phyloP scores from a whole-genome alignment of 1,140 invertebrate genomes.

The Pseudobourletiella spinata region DNA sequence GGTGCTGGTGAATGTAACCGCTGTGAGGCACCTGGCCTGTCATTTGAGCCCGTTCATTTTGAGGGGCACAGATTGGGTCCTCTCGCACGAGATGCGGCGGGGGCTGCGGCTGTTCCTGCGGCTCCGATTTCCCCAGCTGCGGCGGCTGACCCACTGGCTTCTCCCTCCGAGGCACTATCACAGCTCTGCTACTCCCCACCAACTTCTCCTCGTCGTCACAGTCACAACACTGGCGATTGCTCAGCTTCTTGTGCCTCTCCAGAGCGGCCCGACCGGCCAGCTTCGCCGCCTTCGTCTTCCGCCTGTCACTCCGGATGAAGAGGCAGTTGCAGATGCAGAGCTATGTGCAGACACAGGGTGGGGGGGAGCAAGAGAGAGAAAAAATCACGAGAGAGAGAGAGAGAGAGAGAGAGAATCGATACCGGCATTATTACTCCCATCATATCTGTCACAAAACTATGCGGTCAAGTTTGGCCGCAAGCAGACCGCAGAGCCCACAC shows the following conservation, averaged over 20 bases:
- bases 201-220: slow-evolving; percentile 9
- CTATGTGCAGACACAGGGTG: too few relatives aligned
- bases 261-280: not conserved
- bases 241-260: not conserved
- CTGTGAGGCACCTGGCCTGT: not conserved
- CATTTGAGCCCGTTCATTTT: not conserved
- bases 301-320: slow-evolving; percentile 3
- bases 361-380: too few relatives aligned
- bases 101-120: too few relatives aligned
- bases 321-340: slow-evolving; percentile 10
- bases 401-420: too few relatives aligned
- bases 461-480: too few relatives aligned
- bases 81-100: too few relatives aligned
- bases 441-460: too few relatives aligned
- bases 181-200: not conserved
- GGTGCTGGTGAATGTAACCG: slow-evolving; percentile 1
- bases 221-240: not conserved
- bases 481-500: too few relatives aligned
- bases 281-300: not conserved
- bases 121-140: too few relatives aligned
- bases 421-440: too few relatives aligned
- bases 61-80: not conserved
- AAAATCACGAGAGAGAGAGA: too few relatives aligned
- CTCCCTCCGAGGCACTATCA: not conserved
- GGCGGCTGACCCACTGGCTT: not conserved